These are phyloP conservation scores for Vulpes lagopus DNA, from an alignment of 2,113 vertebrate genomes.

Conservation along the genomic window DNA sequence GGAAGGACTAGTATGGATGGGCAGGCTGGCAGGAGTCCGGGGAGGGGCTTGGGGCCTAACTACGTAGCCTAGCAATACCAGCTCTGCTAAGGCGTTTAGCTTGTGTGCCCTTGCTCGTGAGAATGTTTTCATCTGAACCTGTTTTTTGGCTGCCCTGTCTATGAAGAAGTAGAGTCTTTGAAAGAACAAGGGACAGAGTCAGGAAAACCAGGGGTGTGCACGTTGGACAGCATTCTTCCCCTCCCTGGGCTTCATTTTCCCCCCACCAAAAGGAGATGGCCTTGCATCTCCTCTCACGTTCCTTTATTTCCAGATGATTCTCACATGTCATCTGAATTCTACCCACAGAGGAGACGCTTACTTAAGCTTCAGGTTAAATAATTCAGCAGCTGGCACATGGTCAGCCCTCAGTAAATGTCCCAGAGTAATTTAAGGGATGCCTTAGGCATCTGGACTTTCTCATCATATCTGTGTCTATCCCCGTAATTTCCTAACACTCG, in stretches of 20 bases:
- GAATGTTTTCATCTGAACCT: not conserved
- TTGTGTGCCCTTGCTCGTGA: not conserved
- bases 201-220: not conserved
- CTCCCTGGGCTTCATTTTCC: not conserved
- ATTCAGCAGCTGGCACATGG: constrained; percentile 65
- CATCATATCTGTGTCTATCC: constrained; percentile 51
- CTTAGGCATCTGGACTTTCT: constrained; percentile 61
- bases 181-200: not conserved
- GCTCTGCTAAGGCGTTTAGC: not conserved
- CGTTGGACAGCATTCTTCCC: not conserved
- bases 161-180: not conserved
- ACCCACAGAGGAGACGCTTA: constrained; percentile 45
- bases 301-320: constrained; percentile 34
- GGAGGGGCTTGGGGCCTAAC: not conserved
- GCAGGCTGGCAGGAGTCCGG: not conserved
- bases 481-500: constrained; percentile 55
- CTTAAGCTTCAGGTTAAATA: constrained; percentile 66
- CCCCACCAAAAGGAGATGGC: not conserved
- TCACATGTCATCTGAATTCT: constrained; percentile 59
- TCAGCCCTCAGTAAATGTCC: constrained; percentile 70
- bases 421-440: constrained; percentile 71
- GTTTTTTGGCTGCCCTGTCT: not conserved
- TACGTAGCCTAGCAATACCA: not conserved
- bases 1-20: not conserved
- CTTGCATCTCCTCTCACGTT: not conserved